Evolutionary conservation across 2,113 vertebrate genomes (phyloP).

Genomic region (Lampris megalopsis): DNA sequence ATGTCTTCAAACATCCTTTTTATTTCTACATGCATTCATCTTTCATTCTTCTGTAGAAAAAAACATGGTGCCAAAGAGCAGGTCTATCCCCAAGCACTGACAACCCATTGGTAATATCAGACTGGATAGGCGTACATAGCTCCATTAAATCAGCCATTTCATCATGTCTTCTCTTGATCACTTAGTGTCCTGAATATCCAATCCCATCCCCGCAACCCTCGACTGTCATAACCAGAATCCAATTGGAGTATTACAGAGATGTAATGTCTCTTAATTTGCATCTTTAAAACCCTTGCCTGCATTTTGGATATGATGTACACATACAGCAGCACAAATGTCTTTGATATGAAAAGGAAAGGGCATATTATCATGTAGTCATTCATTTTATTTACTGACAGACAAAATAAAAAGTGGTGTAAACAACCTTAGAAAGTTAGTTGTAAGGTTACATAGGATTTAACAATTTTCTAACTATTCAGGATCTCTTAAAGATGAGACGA

Average conservation of each 20-base stretch:
- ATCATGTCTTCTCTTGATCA: constrained; percentile 44
- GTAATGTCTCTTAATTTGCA: constrained; percentile 37
- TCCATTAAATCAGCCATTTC: constrained; percentile 49
- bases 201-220: constrained; percentile 34
- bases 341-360: too few species aligned
- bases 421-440: too few species aligned
- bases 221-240: constrained; percentile 46
- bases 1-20: constrained; percentile 16
- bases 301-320: constrained; percentile 25
- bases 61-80: constrained; percentile 22
- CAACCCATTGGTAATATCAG: constrained; percentile 27
- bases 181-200: constrained; percentile 43
- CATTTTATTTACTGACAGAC: too few species aligned
- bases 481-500: too few species aligned
- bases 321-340: background rate
- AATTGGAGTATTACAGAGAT: constrained; percentile 46
- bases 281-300: constrained; percentile 36
- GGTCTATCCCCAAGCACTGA: constrained; percentile 24
- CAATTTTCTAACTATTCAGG: too few species aligned
- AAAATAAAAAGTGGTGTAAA: too few species aligned
- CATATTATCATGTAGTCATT: too few species aligned
- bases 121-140: constrained; percentile 43
- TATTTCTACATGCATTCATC: constrained; percentile 32
- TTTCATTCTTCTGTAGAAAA: constrained; percentile 23
- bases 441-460: too few species aligned